Base-by-base conservation (phyloP, 2,113 vertebrate species). In the Psettodes erumei region DNA sequence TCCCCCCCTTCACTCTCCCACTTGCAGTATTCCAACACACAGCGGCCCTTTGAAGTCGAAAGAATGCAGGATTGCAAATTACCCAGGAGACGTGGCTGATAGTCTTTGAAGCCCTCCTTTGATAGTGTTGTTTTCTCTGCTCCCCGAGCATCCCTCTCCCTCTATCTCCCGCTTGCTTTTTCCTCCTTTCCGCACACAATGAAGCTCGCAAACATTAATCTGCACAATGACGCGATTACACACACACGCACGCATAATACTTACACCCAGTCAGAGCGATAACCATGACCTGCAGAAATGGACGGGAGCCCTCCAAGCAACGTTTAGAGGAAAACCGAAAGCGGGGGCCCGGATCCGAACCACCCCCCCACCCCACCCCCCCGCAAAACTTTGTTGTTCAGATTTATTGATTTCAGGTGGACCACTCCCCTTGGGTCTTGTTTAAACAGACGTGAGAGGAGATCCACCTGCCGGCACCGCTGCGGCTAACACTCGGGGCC, bases 101-200 rank as follows among this genome's bases (percentile, higher is more conserved):
- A 92, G 95, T 94, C 96, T 99, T 99, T 99, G 97, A 99, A 99
- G 96, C 95, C 91, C 90, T 93, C 94, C 95, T 98, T 98, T 99
- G 97, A 98, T 97, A 96, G 93, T 77, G 90, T 94, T 88, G 93
- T 93, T 95, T 95, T 90, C 85, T 93, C 82, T 75, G 69, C 86
- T 89, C 91, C 91, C 94, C 88, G 87, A 87, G 92, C 90, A 83
- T 87, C 81, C 81, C 79, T 89, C 76, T 79, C 71, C 73, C 63
- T 84, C 90, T 88, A 90, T 93, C 90, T 77, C 79, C 74, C 77
- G 18, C 86, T 85, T 86, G 89, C 93, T 91, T 89, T 83, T 90
- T 83, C 70, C 73, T 68, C 77, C 74, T 54, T 64, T 83, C 62
- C 67, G 60, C 72, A 81, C 85, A 90, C 76, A 90, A 79, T 79